phyloP scores from a whole-genome alignment of 2,888 invertebrate genomes.

The Phanerotoma sp. region DNA sequence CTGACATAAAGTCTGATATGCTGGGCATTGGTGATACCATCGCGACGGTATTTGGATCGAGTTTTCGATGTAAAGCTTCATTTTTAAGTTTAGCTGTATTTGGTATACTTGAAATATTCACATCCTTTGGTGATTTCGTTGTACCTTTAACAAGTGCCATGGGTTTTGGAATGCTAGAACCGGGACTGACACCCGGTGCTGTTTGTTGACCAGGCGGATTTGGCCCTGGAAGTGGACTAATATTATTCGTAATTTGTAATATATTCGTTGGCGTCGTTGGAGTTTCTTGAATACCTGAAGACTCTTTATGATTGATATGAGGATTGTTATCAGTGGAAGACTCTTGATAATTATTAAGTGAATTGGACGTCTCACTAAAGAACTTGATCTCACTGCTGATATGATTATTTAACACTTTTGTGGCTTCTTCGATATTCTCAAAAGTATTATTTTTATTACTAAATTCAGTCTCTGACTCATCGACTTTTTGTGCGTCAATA shows the following conservation, averaged over 20 bases:
- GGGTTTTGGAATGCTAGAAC: slow-evolving; percentile 83
- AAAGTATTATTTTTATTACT: slow-evolving; percentile 20
- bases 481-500: slow-evolving; percentile 17
- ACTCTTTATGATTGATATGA: slow-evolving; percentile 22
- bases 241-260: slow-evolving; percentile 15
- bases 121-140: slow-evolving; percentile 69
- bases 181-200: slow-evolving; percentile 43
- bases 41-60: slow-evolving; percentile 52
- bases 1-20: slow-evolving; percentile 65
- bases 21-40: slow-evolving; percentile 79
- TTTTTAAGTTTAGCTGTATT: slow-evolving; percentile 59
- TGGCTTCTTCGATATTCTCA: slow-evolving; percentile 23
- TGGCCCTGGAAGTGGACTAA: slow-evolving; percentile 32
- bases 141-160: slow-evolving; percentile 91
- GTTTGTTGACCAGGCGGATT: slow-evolving; percentile 36
- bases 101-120: slow-evolving; percentile 55
- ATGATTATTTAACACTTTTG: slow-evolving; percentile 24
- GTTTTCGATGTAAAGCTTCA: slow-evolving; percentile 49
- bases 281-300: slow-evolving; percentile 9
- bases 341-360: slow-evolving; percentile 20
- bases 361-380: slow-evolving; percentile 3
- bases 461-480: slow-evolving; percentile 18
- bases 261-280: too few relatives aligned
- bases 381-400: slow-evolving; percentile 18
- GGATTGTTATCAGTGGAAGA: slow-evolving; percentile 25